These are phyloP conservation scores for Nephila pilipes DNA, from an alignment of 1,140 invertebrate genomes.

Conservation along the genomic window DNA sequence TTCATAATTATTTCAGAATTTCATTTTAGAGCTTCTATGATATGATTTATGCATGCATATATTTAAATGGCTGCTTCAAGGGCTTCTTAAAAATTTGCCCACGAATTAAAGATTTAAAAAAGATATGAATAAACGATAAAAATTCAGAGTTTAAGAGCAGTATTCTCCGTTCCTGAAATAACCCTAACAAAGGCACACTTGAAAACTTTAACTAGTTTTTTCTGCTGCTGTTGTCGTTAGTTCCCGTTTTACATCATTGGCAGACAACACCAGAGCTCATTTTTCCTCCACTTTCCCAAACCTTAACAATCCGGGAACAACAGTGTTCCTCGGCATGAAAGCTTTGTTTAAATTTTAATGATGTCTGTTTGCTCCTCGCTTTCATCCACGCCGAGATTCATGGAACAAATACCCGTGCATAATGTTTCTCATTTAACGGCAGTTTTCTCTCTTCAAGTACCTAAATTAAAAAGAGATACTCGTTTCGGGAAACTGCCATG, in stretches of 20 bases:
- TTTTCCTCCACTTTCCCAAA: neutral
- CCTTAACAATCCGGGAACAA: slow-evolving; percentile 39
- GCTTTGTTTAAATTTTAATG: slow-evolving; percentile 65
- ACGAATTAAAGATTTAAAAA: too few species aligned
- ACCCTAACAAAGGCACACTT: neutral
- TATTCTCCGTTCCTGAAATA: neutral
- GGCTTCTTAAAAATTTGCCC: too few species aligned
- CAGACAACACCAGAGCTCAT: neutral
- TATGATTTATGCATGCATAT: too few species aligned
- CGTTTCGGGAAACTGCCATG: neutral
- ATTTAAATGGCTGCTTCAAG: too few species aligned
- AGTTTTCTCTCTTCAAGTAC: neutral
- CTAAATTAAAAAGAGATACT: slow-evolving; percentile 33
- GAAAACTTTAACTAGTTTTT: neutral
- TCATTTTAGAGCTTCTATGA: too few species aligned
- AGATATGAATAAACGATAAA: neutral
- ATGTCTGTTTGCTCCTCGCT: slow-evolving; percentile 28
- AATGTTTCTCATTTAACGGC: neutral
- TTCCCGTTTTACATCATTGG: neutral
- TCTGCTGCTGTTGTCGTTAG: neutral
- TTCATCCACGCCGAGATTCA: neutral
- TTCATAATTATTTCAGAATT: too few species aligned
- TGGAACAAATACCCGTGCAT: slow-evolving; percentile 13
- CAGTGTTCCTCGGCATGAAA: neutral
- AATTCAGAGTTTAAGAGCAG: neutral